Base-by-base conservation (phyloP, 2,888 invertebrate genomes). In the Andrena hattorfiana region DNA sequence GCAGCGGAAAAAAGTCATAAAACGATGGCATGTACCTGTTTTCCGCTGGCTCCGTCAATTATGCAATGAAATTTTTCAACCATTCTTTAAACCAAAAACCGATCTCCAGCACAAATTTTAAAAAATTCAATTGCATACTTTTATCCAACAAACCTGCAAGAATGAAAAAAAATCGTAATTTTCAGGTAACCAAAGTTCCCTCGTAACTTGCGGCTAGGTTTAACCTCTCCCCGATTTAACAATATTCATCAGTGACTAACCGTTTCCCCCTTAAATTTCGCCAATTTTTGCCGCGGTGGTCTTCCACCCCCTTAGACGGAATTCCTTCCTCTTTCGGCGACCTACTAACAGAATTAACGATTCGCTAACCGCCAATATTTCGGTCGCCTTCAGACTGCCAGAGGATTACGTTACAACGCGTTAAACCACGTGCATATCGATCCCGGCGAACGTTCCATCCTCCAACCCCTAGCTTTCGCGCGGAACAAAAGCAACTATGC, bases 341-440 rank as follows among this genome's bases (percentile, higher is more conserved):
- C 42, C 42, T 42, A 23, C 13, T 42, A 28, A 72, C 49, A 28
- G 49, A 77, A 77, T 77, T 59, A 59, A 59, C 72, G 56, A 32
- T 56, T 48, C 32, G 63, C 56, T 56, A 42, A 16, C 64, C 20
- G 32, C 48, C 49, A 64, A 77, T 77, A 59, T 32, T 76, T 70
- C 35, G 26, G 2, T 10, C 62, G 51, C 51, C 68, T 42, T 35
- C 42, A 28, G 35, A 1, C 16, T 62, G 10, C 60, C 42, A 42
- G 56, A 49, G 56, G 64, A 64, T 70, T 70, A 76, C n/a, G 70
- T 48, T 56, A 56, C 35, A 59, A 72, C 64, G 72, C 26, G 16
- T 64, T 26, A 20, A 49, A 16, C 23, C 48, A 6, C 4, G 64
- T 0, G 42, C 16, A 16, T 42, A 42, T 42, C 42, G 42, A 42